Percentiles rank a stretch among this genome's conserved stretches.
These are phyloP conservation scores for Passer montanus DNA, from an alignment of 2,113 vertebrate species.

Conservation along the genomic window DNA sequence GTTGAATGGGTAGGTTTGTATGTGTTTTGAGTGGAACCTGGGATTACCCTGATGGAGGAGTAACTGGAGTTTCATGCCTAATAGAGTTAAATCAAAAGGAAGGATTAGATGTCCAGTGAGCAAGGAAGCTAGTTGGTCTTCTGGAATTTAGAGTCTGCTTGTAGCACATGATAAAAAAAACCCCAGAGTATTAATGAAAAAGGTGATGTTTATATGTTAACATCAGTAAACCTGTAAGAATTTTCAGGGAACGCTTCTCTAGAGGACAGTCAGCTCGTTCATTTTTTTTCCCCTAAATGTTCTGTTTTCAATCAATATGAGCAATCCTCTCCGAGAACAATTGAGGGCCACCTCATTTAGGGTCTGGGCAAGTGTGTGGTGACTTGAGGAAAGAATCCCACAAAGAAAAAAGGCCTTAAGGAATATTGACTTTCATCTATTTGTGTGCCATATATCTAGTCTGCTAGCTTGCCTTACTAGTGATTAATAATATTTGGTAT, in stretches of 20 bases:
- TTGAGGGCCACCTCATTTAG: background rate
- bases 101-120: background rate
- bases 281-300: background rate
- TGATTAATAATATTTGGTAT: background rate
- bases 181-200: background rate
- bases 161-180: background rate
- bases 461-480: background rate
- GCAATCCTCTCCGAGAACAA: background rate
- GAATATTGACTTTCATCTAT: background rate
- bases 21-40: background rate
- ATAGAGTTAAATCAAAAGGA: background rate
- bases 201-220: background rate
- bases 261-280: background rate
- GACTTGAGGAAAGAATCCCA: background rate
- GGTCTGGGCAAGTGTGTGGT: background rate
- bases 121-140: background rate
- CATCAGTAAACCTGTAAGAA: background rate
- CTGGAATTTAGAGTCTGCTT: background rate
- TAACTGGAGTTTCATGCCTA: background rate
- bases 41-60: background rate
- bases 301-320: background rate
- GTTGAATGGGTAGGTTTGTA: background rate
- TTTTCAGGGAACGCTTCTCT: background rate
- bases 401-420: background rate
- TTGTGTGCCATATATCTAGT: background rate